Evolutionary conservation across 2,888 invertebrate species (phyloP).

Genomic region (Xanthia icteritia): DNA sequence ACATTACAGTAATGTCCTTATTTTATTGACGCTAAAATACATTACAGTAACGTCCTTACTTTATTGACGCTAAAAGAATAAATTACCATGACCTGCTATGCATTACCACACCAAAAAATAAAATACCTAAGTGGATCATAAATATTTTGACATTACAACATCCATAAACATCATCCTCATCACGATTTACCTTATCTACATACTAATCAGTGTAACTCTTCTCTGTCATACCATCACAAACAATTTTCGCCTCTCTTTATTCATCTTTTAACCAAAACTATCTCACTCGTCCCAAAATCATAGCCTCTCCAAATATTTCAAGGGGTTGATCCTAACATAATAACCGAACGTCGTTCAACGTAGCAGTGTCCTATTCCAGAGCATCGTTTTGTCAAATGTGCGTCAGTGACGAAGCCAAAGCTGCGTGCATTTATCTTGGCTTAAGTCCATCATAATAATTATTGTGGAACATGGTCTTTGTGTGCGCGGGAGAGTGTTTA

Average conservation of each 20-base stretch:
- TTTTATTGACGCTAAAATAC: not conserved
- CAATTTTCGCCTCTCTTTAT: not conserved
- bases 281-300: constrained; percentile 21
- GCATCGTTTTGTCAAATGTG: constrained; percentile 72
- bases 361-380: constrained; percentile 55
- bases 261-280: constrained; percentile 26
- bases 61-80: not conserved
- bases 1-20: too few species aligned
- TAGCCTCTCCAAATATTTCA: constrained; percentile 18
- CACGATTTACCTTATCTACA: not conserved
- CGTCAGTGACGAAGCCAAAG: constrained; percentile 72
- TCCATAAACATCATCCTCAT: too few species aligned
- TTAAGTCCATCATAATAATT: constrained; percentile 76
- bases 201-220: not conserved
- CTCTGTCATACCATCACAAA: not conserved
- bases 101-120: not conserved
- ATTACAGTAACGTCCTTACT: too few species aligned
- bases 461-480: constrained; percentile 56
- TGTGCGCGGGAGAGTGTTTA: constrained; percentile 51
- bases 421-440: constrained; percentile 79
- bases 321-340: constrained; percentile 35
- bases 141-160: not conserved
- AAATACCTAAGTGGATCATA: not conserved
- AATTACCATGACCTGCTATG: not conserved
- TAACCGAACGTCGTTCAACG: constrained; percentile 25